phyloP scores from a whole-genome alignment of 2,113 vertebrate genomes.

The Pituophis catenifer region DNA sequence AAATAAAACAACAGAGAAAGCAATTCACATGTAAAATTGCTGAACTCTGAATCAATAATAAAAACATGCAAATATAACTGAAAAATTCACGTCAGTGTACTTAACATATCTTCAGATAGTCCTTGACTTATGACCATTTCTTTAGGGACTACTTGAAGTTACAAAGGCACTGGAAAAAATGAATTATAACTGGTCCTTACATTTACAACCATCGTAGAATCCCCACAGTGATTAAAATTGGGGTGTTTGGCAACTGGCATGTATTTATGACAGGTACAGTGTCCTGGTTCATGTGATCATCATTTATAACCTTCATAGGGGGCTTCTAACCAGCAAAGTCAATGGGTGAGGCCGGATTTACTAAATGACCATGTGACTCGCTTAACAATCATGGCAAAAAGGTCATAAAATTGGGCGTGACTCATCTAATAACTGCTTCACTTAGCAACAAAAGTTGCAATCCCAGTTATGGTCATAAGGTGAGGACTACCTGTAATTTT shows the following conservation, averaged over 20 bases:
- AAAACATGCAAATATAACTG: not conserved
- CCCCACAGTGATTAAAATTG: not conserved
- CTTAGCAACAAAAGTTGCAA: not conserved
- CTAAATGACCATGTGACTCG: not conserved
- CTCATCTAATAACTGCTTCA: not conserved
- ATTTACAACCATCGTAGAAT: not conserved
- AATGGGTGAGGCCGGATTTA: not conserved
- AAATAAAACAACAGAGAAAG: not conserved
- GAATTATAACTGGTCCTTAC: not conserved
- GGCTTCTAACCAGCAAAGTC: not conserved
- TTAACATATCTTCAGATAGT: slow-evolving; percentile 2
- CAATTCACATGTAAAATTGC: not conserved
- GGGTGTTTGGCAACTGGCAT: not conserved
- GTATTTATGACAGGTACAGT: not conserved
- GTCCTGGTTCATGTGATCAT: not conserved
- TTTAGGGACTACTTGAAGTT: not conserved
- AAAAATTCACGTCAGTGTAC: slow-evolving; percentile 5
- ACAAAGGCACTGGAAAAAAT: not conserved
- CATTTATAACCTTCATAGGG: not conserved
- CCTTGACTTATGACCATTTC: not conserved
- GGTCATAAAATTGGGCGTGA: not conserved
- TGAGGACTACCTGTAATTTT: slow-evolving; percentile 3
- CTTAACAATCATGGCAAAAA: not conserved
- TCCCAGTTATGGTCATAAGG: not conserved
- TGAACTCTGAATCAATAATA: not conserved